Conservation (phyloP, 2,888 invertebrate genomes). For the Parthenolecanium corni region DNA sequence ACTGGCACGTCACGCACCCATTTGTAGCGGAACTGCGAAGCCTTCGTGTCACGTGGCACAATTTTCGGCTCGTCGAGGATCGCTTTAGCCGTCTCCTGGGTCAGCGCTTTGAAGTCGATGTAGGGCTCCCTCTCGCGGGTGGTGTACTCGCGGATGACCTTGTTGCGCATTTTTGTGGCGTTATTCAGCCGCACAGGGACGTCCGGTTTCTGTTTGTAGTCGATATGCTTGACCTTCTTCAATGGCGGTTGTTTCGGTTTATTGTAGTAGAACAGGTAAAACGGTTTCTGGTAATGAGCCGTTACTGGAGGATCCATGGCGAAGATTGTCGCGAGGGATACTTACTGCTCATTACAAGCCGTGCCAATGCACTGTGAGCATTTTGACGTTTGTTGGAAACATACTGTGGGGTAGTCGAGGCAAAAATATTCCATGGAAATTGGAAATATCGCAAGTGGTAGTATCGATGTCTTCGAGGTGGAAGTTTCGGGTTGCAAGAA, state of each 20-base stretch:
- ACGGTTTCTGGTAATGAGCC: constrained; percentile 6
- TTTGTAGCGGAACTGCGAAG: constrained; percentile 20
- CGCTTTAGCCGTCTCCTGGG: background rate
- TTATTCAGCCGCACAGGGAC: constrained; percentile 6
- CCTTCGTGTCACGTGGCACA: constrained; percentile 9
- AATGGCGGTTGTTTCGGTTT: constrained; percentile 12
- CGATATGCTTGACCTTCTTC: background rate
- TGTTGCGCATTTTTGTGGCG: constrained; percentile 11
- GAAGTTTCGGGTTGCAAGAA: too few relatives aligned
- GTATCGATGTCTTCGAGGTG: too few relatives aligned
- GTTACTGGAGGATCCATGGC: background rate
- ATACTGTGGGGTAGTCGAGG: too few relatives aligned
- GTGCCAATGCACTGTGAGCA: too few relatives aligned
- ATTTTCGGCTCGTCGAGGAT: constrained; percentile 5
- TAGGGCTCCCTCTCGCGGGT: background rate
- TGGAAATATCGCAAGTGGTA: too few relatives aligned
- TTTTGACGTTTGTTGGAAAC: too few relatives aligned
- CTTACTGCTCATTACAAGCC: too few relatives aligned
- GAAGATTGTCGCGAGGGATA: background rate
- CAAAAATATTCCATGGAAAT: too few relatives aligned
- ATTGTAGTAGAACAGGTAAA: constrained; percentile 16
- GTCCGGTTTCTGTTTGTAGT: constrained; percentile 1
- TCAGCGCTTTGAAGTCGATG: background rate
- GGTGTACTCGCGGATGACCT: constrained; percentile 14
- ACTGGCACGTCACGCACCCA: constrained; percentile 20